Conservation (phyloP, 2,113 vertebrate genomes). For the Cyanoderma ruficeps region DNA sequence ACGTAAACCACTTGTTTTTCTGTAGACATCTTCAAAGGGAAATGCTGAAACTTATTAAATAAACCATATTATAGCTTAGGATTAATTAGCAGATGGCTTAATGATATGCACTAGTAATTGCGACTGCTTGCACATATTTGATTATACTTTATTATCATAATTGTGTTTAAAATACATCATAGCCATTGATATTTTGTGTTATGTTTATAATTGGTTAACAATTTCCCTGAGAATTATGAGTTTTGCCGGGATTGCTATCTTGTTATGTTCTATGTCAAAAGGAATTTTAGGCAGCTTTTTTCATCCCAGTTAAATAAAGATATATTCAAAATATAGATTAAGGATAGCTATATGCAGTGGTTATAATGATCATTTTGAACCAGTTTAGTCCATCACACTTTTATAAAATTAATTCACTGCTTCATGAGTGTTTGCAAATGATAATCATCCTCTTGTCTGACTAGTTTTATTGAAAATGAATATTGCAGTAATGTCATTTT, state of each 20-base stretch:
- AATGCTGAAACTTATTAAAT: slow-evolving; percentile 53
- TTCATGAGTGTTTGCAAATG: slow-evolving; percentile 25
- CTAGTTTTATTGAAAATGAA: slow-evolving; percentile 29
- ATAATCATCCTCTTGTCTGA: slow-evolving; percentile 15
- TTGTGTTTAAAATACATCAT: slow-evolving; percentile 64
- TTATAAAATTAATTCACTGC: slow-evolving; percentile 27
- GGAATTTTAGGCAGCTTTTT: neutral
- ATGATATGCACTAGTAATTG: slow-evolving; percentile 64
- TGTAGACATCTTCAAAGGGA: slow-evolving; percentile 33
- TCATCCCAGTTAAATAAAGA: neutral
- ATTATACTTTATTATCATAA: slow-evolving; percentile 52
- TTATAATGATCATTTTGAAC: neutral
- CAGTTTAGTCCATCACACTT: neutral
- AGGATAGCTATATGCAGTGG: neutral
- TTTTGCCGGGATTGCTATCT: slow-evolving; percentile 16
- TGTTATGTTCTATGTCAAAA: neutral
- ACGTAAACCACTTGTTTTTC: slow-evolving; percentile 26
- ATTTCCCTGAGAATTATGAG: slow-evolving; percentile 50
- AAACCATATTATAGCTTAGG: slow-evolving; percentile 40
- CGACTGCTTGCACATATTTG: slow-evolving; percentile 54
- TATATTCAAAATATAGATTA: slow-evolving; percentile 5
- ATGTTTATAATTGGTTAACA: slow-evolving; percentile 33
- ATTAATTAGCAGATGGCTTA: slow-evolving; percentile 64
- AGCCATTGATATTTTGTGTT: slow-evolving; percentile 48
- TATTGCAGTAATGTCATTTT: slow-evolving; percentile 1